Conservation (phyloP, 2,113 vertebrate genomes). For the Oreocharis arfaki region DNA sequence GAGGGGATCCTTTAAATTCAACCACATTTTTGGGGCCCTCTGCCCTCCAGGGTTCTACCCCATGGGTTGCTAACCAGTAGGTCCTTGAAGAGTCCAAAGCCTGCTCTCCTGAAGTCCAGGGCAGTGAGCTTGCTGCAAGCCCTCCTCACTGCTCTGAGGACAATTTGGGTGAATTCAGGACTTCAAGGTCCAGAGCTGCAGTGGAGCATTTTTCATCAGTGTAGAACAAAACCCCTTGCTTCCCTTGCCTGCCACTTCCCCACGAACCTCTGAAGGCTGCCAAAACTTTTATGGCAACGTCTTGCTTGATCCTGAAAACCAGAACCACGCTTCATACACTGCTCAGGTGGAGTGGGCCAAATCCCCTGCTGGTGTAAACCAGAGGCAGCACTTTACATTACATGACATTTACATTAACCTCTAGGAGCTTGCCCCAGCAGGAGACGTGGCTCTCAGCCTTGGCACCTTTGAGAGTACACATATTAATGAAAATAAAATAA, state of each 20-base stretch:
- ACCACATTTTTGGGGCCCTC: background rate
- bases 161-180: background rate
- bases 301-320: background rate
- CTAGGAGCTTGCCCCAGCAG: background rate
- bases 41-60: background rate
- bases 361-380: background rate
- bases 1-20: background rate
- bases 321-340: fast-evolving
- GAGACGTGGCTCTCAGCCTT: background rate
- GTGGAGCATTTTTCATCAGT: background rate
- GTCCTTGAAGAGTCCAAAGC: background rate
- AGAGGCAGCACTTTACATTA: background rate
- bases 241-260: background rate
- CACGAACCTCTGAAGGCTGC: background rate
- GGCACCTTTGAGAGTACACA: background rate
- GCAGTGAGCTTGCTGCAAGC: background rate
- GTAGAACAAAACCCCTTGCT: background rate
- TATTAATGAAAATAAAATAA: background rate
- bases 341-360: background rate
- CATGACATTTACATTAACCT: background rate
- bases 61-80: no score
- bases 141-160: background rate
- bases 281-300: background rate
- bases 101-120: background rate
- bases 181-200: background rate